These are phyloP conservation scores for Drosophila repleta DNA, from an alignment of 1,140 invertebrate species.

Conservation along the genomic window DNA sequence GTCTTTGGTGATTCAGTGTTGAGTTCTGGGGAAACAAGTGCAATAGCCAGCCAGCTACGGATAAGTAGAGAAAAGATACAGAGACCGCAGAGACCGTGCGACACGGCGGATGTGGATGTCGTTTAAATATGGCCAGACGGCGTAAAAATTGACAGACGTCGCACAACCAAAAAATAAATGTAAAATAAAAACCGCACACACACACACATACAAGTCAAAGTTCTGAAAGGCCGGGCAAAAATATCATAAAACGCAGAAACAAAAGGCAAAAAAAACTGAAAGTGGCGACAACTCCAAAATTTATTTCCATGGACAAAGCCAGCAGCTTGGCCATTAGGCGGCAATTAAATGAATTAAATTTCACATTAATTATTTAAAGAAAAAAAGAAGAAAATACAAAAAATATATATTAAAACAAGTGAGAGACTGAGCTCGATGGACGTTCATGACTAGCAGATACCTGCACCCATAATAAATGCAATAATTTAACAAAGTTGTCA, in stretches of 20 bases:
- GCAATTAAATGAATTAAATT: constrained; percentile 76
- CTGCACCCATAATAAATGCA: not conserved
- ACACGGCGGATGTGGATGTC: constrained; percentile 75
- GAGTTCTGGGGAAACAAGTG: constrained; percentile 74
- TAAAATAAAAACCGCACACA: constrained; percentile 20
- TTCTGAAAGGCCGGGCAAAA: constrained; percentile 53
- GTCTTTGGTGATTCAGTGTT: constrained; percentile 39
- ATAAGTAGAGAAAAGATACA: constrained; percentile 28
- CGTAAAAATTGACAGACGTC: constrained; percentile 79
- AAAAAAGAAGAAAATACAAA: constrained; percentile 2
- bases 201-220: constrained; percentile 27
- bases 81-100: constrained; percentile 14
- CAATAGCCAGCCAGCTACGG: constrained; percentile 53
- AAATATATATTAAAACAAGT: constrained; percentile 6
- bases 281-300: constrained; percentile 45
- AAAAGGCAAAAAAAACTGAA: constrained; percentile 45
- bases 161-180: constrained; percentile 30
- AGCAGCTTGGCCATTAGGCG: constrained; percentile 42
- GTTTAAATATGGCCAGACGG: constrained; percentile 78
- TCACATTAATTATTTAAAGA: constrained; percentile 69
- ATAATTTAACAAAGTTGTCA: not conserved
- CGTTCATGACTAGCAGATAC: not conserved
- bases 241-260: constrained; percentile 33
- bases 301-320: constrained; percentile 27
- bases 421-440: not conserved